phyloP scores from a whole-genome alignment of 2,113 vertebrate species.

The Numida meleagris region DNA sequence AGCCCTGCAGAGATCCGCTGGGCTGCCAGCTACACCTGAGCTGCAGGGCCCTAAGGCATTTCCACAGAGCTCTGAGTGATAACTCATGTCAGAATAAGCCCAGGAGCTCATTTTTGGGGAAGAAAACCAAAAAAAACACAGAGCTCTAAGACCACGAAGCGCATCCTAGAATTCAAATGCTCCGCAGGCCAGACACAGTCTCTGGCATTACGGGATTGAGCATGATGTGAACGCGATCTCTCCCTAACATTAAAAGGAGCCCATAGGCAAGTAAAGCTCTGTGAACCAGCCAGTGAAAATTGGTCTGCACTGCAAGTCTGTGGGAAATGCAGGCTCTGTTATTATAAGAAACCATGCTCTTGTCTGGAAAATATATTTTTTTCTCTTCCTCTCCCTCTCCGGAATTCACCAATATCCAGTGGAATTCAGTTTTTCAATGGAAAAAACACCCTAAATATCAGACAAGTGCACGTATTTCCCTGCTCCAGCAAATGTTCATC shows the following conservation, averaged over 20 bases:
- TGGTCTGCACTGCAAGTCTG: neutral
- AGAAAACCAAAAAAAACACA: neutral
- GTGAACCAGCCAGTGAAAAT: neutral
- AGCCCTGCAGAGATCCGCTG: neutral
- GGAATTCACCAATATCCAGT: neutral
- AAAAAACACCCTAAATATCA: neutral
- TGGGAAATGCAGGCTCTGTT: neutral
- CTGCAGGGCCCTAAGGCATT: neutral
- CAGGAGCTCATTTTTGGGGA: neutral
- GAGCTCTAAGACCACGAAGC: rapidly evolving
- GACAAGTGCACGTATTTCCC: neutral
- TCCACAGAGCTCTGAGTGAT: neutral
- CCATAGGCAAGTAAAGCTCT: neutral
- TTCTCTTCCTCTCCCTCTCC: neutral
- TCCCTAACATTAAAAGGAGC: neutral
- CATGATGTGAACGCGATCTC: neutral
- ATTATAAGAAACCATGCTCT: neutral
- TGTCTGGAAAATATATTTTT: neutral
- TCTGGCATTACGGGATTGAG: neutral
- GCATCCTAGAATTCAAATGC: neutral
- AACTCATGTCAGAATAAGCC: neutral
- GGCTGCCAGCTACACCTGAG: neutral
- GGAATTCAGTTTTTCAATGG: neutral
- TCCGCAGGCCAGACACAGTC: neutral
- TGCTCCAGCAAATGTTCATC: neutral